A percentile compares a stretch with the other conserved stretches of the same genome.
Conservation (phyloP, 1,140 invertebrate genomes). For the Apis mellifera region Amel_HAv3.1 CM009939.2:6970501-6971000, state of each 20-base stretch:
- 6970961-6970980: not conserved
- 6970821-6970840: not conserved
- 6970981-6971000: conserved; percentile 20
- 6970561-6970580: not conserved
- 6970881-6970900: conserved; percentile 50
- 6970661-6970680: too few species aligned
- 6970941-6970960: not conserved
- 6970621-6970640: too few species aligned
- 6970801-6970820: not conserved
- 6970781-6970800: not conserved
- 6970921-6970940: not conserved
- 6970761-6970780: not conserved
- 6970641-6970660: too few species aligned
- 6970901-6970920: conserved; percentile 8
- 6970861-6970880: not conserved
- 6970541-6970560: not conserved
- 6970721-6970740: too few species aligned
- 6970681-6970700: too few species aligned
- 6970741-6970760: not conserved
- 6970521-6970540: too few species aligned
- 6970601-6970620: too few species aligned
- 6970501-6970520: too few species aligned
- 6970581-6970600: not conserved
- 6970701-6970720: too few species aligned
- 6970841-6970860: not conserved